Conservation (phyloP, 2,888 invertebrate genomes). For the Sphaerolaimus hirsutus region DNA sequence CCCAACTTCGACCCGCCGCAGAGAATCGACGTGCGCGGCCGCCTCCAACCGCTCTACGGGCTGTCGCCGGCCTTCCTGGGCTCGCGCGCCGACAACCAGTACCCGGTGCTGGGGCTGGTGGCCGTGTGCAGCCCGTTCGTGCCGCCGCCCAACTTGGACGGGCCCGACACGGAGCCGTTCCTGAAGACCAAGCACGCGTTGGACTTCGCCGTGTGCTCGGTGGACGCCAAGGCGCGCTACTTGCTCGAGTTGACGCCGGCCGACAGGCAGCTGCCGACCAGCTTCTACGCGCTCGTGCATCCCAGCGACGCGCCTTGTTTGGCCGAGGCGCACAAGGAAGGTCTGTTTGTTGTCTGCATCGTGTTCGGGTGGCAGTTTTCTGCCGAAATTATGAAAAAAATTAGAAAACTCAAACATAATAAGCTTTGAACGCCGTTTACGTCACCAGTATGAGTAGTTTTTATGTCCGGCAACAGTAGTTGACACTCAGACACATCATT, state of each 20-base stretch:
- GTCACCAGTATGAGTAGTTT: background rate
- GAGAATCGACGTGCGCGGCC: constrained; percentile 89
- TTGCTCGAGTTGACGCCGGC: constrained; percentile 14
- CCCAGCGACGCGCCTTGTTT: constrained; percentile 90
- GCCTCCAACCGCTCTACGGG: constrained; percentile 80
- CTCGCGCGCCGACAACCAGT: constrained; percentile 58
- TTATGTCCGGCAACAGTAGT: background rate
- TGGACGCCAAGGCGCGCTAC: constrained; percentile 13
- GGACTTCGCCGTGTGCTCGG: constrained; percentile 39
- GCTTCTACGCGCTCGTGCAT: constrained; percentile 68
- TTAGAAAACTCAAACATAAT: no score
- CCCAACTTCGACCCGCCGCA: no score
- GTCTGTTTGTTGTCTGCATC: no score
- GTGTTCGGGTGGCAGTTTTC: no score
- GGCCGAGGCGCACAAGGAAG: constrained; percentile 92
- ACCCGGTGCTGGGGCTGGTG: constrained; percentile 48
- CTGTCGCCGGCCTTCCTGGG: constrained; percentile 40
- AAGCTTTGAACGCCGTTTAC: no score
- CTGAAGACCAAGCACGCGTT: constrained; percentile 98
- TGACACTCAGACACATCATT: no score
- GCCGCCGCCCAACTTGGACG: constrained; percentile 79
- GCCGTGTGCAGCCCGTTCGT: constrained; percentile 88
- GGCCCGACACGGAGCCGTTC: constrained; percentile 94
- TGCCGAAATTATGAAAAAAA: no score
- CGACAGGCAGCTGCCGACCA: constrained; percentile 12